These are phyloP conservation scores for Hirtodrosophila confusa DNA, from an alignment of 2,888 invertebrate species.

Conservation along the genomic window DNA sequence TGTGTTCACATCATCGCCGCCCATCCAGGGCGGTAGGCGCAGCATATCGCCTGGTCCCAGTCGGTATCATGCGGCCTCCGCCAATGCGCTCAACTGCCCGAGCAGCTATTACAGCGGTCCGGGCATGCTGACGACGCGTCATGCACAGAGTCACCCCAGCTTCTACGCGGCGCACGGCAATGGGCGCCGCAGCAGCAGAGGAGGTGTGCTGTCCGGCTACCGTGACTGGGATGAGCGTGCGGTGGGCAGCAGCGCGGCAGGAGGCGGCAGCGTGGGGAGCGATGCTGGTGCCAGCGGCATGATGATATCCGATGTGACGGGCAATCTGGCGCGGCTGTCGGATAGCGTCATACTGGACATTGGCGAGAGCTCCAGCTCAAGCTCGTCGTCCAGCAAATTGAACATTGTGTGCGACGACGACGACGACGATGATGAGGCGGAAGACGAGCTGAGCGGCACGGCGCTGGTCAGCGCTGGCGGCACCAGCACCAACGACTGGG, in stretches of 20 bases:
- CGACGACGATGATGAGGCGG: slow-evolving; percentile 77
- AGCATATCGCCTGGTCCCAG: slow-evolving; percentile 78
- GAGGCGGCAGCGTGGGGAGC: slow-evolving; percentile 2
- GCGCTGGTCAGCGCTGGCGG: slow-evolving; percentile 26
- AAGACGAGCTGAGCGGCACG: slow-evolving; percentile 57
- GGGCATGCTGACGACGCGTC: slow-evolving; percentile 58
- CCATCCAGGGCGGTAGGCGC: slow-evolving; percentile 71
- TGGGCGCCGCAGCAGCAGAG: slow-evolving; percentile 43
- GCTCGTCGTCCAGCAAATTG: slow-evolving; percentile 80
- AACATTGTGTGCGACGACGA: slow-evolving; percentile 70
- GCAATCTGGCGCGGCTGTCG: slow-evolving; percentile 84
- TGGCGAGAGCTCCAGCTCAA: slow-evolving; percentile 82
- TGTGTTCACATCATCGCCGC: slow-evolving; percentile 87
- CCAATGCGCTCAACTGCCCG: slow-evolving; percentile 63
- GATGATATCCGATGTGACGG: slow-evolving; percentile 81
- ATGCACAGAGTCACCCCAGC: slow-evolving; percentile 69
- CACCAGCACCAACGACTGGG: slow-evolving; percentile 87
- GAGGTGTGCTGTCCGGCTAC: slow-evolving; percentile 32
- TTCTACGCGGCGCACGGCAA: slow-evolving; percentile 61
- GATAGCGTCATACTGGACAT: slow-evolving; percentile 83
- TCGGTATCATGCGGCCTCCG: slow-evolving; percentile 65
- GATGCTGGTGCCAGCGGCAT: slow-evolving; percentile 41
- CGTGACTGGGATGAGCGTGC: slow-evolving; percentile 64
- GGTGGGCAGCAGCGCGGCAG: slow-evolving; percentile 10
- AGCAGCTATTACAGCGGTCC: slow-evolving; percentile 65